Percentiles rank a stretch among this genome's conserved stretches.
Evolutionary conservation across 2,113 vertebrate species (phyloP).

Genomic region (Microcebus murinus): DNA sequence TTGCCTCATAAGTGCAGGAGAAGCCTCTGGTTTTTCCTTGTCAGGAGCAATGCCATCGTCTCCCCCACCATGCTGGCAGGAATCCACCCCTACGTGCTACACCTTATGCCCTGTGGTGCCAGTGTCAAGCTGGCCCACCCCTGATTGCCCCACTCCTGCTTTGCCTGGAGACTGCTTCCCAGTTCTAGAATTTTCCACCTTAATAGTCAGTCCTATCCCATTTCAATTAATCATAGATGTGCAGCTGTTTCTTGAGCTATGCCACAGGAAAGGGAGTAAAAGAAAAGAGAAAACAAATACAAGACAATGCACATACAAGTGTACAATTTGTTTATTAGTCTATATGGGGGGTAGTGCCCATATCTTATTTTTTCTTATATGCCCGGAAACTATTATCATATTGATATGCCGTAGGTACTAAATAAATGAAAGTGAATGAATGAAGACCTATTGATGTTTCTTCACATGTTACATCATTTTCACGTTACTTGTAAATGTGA

Average conservation of each 20-base stretch:
- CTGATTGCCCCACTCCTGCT: not conserved
- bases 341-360: not conserved
- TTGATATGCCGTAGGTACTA: not conserved
- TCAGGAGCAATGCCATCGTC: not conserved
- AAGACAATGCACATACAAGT: not conserved
- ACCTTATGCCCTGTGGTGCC: not conserved
- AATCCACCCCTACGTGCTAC: not conserved
- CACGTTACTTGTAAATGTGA: not conserved
- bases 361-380: not conserved
- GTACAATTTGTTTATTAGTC: not conserved
- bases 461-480: not conserved
- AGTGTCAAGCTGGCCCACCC: not conserved
- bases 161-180: not conserved
- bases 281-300: not conserved
- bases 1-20: not conserved
- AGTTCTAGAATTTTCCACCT: constrained; percentile 39
- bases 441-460: not conserved
- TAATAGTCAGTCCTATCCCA: not conserved
- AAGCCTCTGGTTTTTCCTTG: not conserved
- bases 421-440: not conserved
- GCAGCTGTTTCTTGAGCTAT: constrained; percentile 6
- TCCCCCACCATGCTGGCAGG: not conserved
- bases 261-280: not conserved
- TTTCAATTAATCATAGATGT: not conserved
- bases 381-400: not conserved